These are phyloP conservation scores for Podarcis cretensis DNA, from an alignment of 2,113 vertebrate genomes.

Conservation along the genomic window DNA sequence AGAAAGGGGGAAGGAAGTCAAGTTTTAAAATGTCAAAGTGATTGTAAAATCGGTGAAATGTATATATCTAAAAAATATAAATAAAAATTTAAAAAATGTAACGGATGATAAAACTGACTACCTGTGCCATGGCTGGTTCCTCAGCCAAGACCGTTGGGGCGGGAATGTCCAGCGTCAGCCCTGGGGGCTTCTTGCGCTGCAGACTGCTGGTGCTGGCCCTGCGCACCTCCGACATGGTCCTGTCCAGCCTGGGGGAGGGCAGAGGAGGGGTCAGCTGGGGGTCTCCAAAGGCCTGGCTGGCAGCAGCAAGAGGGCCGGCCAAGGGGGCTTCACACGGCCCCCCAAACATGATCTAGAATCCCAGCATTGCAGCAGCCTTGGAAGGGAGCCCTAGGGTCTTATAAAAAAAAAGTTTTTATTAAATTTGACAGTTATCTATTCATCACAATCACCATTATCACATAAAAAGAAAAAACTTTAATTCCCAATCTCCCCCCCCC, in stretches of 20 bases:
- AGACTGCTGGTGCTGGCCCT: slow-evolving; percentile 95
- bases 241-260: slow-evolving; percentile 73
- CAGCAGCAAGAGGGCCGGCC: background rate
- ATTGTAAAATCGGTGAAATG: no score
- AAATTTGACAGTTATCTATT: no score
- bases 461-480: no score
- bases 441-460: no score
- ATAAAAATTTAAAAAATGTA: no score
- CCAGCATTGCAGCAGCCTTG: background rate
- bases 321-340: background rate
- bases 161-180: slow-evolving; percentile 95
- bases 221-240: slow-evolving; percentile 88
- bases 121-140: slow-evolving; percentile 85
- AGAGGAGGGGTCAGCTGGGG: background rate
- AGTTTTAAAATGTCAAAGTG: no score
- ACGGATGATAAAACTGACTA: slow-evolving; percentile 38
- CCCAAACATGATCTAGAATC: background rate
- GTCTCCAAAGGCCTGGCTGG: background rate
- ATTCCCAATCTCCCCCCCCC: no score
- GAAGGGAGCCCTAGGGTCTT: no score
- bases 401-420: no score
- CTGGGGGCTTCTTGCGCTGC: slow-evolving; percentile 97
- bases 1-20: no score
- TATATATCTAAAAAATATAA: no score
- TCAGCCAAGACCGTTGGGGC: slow-evolving; percentile 81